Evolutionary conservation across 1,140 invertebrate species (phyloP), one percentile per base, ranked within the genome.

Genomic region (Drosophila teissieri): DNA sequence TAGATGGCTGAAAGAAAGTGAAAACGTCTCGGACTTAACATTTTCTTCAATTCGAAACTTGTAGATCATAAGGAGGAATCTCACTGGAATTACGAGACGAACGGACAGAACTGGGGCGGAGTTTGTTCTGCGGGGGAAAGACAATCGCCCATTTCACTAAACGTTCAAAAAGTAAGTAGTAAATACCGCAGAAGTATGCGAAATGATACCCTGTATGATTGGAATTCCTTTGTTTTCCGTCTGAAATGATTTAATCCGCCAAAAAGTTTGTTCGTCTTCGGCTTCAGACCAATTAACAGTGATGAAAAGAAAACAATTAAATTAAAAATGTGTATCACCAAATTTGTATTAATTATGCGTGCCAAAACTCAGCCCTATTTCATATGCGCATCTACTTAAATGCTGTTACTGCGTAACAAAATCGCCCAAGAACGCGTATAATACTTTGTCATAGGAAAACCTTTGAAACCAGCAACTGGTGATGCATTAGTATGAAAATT

Each of bases 91-190:
- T 77, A 77, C 22, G 62, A 77, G 52, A 56, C 51, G 15, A 46
- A 69, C 37, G 74, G 74, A 2, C 17, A 37, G 10, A 40, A 77
- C 42, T 77, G 74, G 74, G 73, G 51, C 27, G 52, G 64, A 8
- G 54, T 40, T n/a, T 77, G 74, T 46, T 15, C 42, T 3, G 52
- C 74, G 19, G 81, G 81, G 15, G 8, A 42, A 5, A 48, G 56
- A 6, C 81, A 85, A 40, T 85, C 81, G 1, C 81, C 81, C 19
- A 54, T 85, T 27, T 61, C 73, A 7, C 45, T 85, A 15, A 55
- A 42, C 8, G 31, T 42, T 24, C 61, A 76, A 24, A 76, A 58
- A 15, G 73, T 76, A 15, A 68, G 73, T 65, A 27, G 6, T 14
- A 40, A 27, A 57, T 27, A 4, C 56, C 24, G 5, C 24, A 24